phyloP scores from a whole-genome alignment of 2,113 vertebrate species.

The Rissa tridactyla region DNA sequence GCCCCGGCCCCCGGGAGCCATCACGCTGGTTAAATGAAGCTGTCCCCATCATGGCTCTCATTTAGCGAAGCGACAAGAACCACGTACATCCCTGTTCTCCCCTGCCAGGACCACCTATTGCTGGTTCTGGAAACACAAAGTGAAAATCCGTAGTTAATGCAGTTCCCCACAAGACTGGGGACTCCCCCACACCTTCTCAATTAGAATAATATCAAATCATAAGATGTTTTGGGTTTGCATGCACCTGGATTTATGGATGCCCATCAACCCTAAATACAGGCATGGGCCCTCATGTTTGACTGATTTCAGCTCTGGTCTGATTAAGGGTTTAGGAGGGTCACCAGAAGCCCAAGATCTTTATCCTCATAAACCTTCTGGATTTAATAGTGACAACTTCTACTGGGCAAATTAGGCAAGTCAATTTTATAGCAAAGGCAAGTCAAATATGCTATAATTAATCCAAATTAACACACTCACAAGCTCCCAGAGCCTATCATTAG shows the following conservation, averaged over 20 bases:
- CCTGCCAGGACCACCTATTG: background rate
- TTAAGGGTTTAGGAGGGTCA: background rate
- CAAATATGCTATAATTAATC: slow-evolving; percentile 38
- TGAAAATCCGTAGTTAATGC: background rate
- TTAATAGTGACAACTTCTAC: background rate
- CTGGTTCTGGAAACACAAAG: background rate
- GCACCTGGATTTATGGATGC: background rate
- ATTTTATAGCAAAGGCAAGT: slow-evolving; percentile 19
- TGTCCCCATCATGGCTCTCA: background rate
- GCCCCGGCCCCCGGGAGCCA: fast-evolving
- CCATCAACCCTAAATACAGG: background rate
- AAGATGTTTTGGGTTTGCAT: background rate
- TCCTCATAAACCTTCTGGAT: background rate
- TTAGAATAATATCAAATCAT: background rate
- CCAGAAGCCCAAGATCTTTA: background rate
- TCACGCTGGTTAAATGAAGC: background rate
- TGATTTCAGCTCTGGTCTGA: background rate
- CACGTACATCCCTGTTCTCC: background rate
- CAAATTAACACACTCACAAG: slow-evolving; percentile 23
- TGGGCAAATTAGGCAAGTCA: background rate
- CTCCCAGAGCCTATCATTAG: background rate
- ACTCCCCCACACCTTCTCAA: background rate
- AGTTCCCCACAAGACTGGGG: background rate
- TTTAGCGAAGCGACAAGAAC: background rate
- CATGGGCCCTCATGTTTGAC: fast-evolving